Evolutionary conservation across 2,113 vertebrate species (phyloP).

Genomic region (Chaetorhynchus papuensis): DNA sequence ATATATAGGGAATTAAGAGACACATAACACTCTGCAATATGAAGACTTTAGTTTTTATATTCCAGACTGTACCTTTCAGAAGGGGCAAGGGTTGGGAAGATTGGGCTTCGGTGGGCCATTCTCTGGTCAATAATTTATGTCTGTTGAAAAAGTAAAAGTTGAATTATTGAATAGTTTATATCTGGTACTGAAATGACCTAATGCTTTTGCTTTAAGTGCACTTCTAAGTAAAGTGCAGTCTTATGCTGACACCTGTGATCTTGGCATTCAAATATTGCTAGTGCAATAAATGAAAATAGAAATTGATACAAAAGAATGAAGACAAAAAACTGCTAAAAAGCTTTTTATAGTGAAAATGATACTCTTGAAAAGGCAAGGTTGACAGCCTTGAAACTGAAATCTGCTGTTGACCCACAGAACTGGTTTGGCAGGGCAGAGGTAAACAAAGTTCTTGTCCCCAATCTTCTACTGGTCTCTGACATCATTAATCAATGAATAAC

Average conservation of each 20-base stretch:
- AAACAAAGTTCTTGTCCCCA: neutral
- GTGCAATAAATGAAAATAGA: neutral
- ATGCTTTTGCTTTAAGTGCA: neutral
- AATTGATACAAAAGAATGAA: neutral
- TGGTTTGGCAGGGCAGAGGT: neutral
- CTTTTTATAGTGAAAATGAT: neutral
- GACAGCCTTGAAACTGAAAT: neutral
- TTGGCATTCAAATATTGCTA: neutral
- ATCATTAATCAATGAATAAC: neutral
- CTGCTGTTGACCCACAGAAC: neutral
- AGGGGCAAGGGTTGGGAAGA: conserved; percentile 73
- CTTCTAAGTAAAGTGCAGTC: neutral
- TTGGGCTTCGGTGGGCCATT: conserved; percentile 73
- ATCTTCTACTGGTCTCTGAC: neutral
- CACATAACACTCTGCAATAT: neutral
- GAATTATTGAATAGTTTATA: conserved; percentile 52
- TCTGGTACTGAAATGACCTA: conserved; percentile 5
- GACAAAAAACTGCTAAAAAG: neutral
- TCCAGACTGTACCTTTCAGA: conserved; percentile 74
- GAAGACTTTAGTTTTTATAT: neutral
- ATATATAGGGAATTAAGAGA: neutral
- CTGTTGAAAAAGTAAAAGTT: conserved; percentile 70
- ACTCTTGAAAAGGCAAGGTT: neutral
- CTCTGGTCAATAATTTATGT: conserved; percentile 70
- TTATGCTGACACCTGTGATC: neutral